phyloP scores from a whole-genome alignment of 2,888 invertebrate genomes.

The Ephialtes manifestator region DNA sequence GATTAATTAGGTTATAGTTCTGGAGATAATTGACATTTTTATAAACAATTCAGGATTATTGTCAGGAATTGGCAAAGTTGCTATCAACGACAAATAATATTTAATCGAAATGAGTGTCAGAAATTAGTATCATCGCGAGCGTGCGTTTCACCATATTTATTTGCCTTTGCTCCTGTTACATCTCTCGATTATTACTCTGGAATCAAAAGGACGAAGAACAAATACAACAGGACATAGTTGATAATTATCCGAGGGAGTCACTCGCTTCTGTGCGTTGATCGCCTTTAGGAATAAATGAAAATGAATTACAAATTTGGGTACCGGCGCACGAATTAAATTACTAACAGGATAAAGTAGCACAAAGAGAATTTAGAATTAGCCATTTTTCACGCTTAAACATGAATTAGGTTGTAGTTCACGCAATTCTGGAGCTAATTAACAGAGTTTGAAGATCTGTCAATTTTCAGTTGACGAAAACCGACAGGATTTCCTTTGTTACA shows the following conservation, averaged over 20 bases:
- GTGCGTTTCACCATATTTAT: constrained; percentile 14
- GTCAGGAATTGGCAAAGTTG: not conserved
- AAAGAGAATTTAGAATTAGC: not conserved
- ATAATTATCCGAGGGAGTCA: not conserved
- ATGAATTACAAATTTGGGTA: constrained; percentile 27
- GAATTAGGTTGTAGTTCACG: too few species aligned
- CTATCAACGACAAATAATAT: not conserved
- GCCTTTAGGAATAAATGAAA: constrained; percentile 42
- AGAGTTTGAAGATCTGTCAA: too few species aligned
- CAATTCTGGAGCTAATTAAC: too few species aligned
- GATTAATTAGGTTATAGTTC: too few species aligned
- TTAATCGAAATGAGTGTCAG: not conserved
- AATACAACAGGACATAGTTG: not conserved
- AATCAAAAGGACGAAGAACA: not conserved
- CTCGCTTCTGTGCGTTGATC: not conserved
- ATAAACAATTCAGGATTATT: not conserved
- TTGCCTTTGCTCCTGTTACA: too few species aligned
- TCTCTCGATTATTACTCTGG: too few species aligned
- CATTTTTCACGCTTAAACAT: not conserved
- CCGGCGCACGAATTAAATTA: constrained; percentile 7
- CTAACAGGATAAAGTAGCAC: not conserved
- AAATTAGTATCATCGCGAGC: not conserved
- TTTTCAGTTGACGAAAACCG: too few species aligned
- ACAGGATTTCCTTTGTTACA: too few species aligned
- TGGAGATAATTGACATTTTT: too few species aligned